Evolutionary conservation across 2,888 invertebrate genomes (phyloP), one percentile per base, ranked within the genome.

Genomic region (Prenolepis imparis): DNA sequence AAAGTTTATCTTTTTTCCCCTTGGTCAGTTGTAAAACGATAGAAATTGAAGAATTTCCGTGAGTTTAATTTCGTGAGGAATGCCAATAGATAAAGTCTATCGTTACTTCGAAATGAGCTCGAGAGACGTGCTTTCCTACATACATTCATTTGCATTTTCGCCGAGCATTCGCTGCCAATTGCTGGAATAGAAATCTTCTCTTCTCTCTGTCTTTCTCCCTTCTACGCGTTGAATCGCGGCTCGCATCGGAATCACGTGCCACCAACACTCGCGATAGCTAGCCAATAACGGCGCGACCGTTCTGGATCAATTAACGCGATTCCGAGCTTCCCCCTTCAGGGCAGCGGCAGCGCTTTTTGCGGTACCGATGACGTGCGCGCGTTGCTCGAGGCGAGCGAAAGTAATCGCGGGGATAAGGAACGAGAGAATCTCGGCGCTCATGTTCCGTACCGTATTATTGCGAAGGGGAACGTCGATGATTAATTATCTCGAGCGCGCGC

Each of bases 221-320:
- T 84, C 44, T 11, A 2, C 36, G 39, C 63, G 11, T 48, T 48
- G 87, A 28, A 61, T 68, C 66, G 63, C 81, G 68, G 52, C 67
- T 39, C 73, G 61, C 83, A 75, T 84, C 74, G 83, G 66, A 63
- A 86, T 89, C 88, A 83, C 87, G 83, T 78, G 83, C 74, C 73
- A 41, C 72, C 84, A 82, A 82, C 80, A 78, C 77, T 74, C 59
- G 11, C 78, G 83, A 86, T 67, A 72, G 80, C 82, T 81, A 73
- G 63, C 70, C 86, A 66, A 84, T 86, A 87, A 89, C 84, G 78
- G 84, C 82, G 82, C 73, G 81, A 67, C 82, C 87, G 61, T 78
- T 88, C 87, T 75, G 44, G 88, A 85, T 90, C 90, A 90, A 90
- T 89, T 90, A 90, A 85, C 85, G 57, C 74, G 73, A 78, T 74